These are phyloP conservation scores for Xestia xanthographa DNA, from an alignment of 2,888 invertebrate genomes.

Conservation along the genomic window DNA sequence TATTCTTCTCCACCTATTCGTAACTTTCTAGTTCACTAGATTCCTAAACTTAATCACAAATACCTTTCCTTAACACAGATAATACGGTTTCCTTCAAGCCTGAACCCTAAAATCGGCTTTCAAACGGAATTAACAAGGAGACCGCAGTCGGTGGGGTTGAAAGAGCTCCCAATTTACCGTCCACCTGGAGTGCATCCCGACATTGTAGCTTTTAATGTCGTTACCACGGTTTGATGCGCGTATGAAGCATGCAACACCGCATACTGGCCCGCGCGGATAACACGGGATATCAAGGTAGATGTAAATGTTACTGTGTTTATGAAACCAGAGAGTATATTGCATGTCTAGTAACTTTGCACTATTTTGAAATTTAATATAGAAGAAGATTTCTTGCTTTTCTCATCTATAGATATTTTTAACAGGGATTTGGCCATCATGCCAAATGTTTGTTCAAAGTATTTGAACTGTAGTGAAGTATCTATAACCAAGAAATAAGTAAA, in stretches of 20 bases:
- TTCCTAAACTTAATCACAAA: background rate
- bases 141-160: constrained; percentile 62
- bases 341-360: background rate
- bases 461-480: background rate
- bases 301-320: constrained; percentile 12
- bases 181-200: constrained; percentile 69
- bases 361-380: background rate
- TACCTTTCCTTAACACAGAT: constrained; percentile 12
- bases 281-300: background rate
- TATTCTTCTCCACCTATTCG: background rate
- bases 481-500: background rate
- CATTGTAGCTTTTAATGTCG: constrained; percentile 75
- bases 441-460: background rate
- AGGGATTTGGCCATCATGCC: background rate
- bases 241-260: constrained; percentile 59
- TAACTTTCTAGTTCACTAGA: background rate
- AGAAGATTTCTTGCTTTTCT: background rate
- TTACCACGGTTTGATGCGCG: constrained; percentile 73
- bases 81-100: constrained; percentile 24
- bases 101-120: constrained; percentile 51
- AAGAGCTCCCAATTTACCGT: constrained; percentile 77
- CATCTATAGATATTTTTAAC: background rate
- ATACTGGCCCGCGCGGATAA: constrained; percentile 9
- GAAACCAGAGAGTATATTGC: background rate
- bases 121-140: constrained; percentile 61